These are phyloP conservation scores for Micromussa lordhowensis DNA, from an alignment of 92 coral and sea anemone genomes.

Conservation along the genomic window DNA sequence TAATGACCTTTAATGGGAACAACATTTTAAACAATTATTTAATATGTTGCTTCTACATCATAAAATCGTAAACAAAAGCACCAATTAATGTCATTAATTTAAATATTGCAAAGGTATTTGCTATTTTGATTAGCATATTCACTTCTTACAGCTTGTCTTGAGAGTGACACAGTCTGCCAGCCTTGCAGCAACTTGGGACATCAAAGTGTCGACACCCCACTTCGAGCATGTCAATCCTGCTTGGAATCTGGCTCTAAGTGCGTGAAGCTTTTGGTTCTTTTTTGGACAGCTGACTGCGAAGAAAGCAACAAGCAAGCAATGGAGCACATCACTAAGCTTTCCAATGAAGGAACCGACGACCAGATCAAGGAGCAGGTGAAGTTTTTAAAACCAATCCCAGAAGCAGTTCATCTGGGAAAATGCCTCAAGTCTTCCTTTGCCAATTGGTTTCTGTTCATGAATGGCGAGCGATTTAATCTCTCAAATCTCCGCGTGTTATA, in stretches of 20 bases:
- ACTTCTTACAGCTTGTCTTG: background rate
- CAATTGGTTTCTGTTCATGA: conserved; percentile 42
- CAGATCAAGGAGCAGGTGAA: conserved; percentile 18
- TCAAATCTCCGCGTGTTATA: conserved; percentile 50
- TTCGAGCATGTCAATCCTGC: conserved; percentile 38
- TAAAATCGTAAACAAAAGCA: too few species aligned
- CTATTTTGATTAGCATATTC: too few species aligned
- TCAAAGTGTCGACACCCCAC: conserved; percentile 1
- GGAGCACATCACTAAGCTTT: conserved; percentile 25
- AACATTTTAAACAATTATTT: too few species aligned
- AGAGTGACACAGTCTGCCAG: conserved; percentile 40
- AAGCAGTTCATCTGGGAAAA: conserved; percentile 63
- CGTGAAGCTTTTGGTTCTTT: conserved; percentile 47
- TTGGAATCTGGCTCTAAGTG: conserved; percentile 27
- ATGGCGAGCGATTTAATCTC: conserved; percentile 29
- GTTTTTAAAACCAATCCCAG: conserved; percentile 33
- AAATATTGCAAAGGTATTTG: too few species aligned
- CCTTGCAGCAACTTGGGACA: conserved; percentile 40
- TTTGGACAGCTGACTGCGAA: conserved; percentile 44
- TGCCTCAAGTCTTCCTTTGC: conserved; percentile 55
- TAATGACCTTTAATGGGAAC: too few species aligned
- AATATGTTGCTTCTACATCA: too few species aligned
- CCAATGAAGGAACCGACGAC: background rate
- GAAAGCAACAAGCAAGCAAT: conserved; percentile 60
- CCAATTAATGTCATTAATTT: too few species aligned